These are phyloP conservation scores for Tapirus indicus DNA, from an alignment of 2,797 vertebrate genomes.

Conservation along the genomic window DNA sequence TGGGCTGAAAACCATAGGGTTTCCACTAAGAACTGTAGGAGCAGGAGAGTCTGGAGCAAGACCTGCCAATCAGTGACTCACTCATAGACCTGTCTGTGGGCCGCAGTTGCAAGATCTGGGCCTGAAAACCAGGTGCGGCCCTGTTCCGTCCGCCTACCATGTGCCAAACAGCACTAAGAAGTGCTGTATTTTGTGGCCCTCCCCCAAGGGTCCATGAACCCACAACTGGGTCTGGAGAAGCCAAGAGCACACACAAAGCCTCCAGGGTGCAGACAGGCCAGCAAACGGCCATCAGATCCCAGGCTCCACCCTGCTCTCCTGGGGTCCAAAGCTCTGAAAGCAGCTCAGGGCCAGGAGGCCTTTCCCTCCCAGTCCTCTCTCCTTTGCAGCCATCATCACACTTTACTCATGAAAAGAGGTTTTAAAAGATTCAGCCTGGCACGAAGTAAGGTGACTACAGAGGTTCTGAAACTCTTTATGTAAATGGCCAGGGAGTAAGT, in stretches of 20 bases:
- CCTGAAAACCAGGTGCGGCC: constrained; percentile 15
- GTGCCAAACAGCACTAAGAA: not conserved
- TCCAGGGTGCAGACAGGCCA: not conserved
- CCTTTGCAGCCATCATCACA: not conserved
- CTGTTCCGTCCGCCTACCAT: not conserved
- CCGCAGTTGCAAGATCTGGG: not conserved
- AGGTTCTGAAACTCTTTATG: not conserved
- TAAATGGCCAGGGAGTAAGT: not conserved
- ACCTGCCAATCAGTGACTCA: constrained; percentile 44
- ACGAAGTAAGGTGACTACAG: not conserved
- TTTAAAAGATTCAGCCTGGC: not conserved
- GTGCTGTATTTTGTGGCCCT: not conserved
- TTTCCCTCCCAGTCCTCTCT: not conserved
- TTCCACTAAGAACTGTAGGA: constrained; percentile 63
- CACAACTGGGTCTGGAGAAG: not conserved
- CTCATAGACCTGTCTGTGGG: not conserved
- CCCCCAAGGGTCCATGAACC: not conserved
- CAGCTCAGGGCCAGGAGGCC: not conserved
- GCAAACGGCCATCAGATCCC: not conserved
- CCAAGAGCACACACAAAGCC: not conserved
- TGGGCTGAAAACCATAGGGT: constrained; percentile 64
- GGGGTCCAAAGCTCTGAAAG: not conserved
- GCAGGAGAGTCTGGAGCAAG: constrained; percentile 33
- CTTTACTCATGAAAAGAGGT: not conserved
- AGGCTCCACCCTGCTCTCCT: not conserved